These are phyloP conservation scores for Eurystomus glaucurus DNA, from an alignment of 2,797 vertebrate genomes.

Conservation along the genomic window DNA sequence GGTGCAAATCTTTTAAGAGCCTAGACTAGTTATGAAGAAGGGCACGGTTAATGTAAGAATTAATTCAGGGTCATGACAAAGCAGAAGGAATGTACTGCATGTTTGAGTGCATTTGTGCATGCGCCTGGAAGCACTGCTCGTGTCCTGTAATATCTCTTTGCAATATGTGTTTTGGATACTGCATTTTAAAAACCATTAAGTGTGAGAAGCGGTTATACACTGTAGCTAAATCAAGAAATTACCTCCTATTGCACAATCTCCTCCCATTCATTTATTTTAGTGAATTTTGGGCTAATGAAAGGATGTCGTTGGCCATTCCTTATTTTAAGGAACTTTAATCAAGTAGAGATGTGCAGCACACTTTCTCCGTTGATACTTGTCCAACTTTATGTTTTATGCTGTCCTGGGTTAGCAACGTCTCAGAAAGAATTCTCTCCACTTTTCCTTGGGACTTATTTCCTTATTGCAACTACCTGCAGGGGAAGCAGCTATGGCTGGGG, in stretches of 20 bases:
- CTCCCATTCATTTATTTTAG: not conserved
- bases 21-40: not conserved
- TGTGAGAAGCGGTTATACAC: not conserved
- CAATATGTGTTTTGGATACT: not conserved
- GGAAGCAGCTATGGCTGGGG: not conserved
- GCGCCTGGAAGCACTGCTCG: not conserved
- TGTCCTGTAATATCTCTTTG: not conserved
- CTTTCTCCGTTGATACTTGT: not conserved
- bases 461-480: not conserved
- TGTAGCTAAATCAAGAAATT: slow-evolving; percentile 6
- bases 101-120: not conserved
- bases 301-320: not conserved
- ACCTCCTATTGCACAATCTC: not conserved
- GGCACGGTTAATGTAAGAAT: not conserved
- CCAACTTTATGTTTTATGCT: not conserved
- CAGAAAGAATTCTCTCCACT: not conserved
- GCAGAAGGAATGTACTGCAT: not conserved
- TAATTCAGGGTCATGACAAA: not conserved
- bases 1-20: slow-evolving; percentile 11
- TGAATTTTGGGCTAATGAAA: not conserved
- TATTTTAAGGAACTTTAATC: not conserved
- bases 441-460: not conserved
- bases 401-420: not conserved
- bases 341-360: not conserved
- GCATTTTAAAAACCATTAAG: slow-evolving; percentile 17